Percentiles rank a stretch among this genome's conserved stretches.
phyloP scores from a whole-genome alignment of 2,797 vertebrate genomes.

The Rhodeus uyekii region DNA sequence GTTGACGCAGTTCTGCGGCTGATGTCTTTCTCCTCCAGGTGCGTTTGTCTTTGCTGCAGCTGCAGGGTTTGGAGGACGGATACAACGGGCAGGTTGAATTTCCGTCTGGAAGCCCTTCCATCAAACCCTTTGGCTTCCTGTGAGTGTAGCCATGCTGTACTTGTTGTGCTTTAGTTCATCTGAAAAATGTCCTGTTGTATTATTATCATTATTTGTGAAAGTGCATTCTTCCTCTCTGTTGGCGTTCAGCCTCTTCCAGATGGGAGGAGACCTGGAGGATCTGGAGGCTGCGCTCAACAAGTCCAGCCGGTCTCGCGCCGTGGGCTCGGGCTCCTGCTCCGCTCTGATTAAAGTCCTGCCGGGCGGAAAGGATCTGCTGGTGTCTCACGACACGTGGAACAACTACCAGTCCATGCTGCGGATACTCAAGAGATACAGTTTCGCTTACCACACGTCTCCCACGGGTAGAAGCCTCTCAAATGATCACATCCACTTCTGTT shows the following conservation, averaged over 20 bases:
- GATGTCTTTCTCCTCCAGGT: slow-evolving; percentile 79
- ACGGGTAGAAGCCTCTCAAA: slow-evolving; percentile 55
- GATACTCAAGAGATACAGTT: slow-evolving; percentile 89
- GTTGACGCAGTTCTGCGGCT: too few species aligned
- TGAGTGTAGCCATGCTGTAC: slow-evolving; percentile 70
- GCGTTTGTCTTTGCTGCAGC: slow-evolving; percentile 86
- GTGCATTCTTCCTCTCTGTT: too few species aligned
- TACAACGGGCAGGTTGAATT: slow-evolving; percentile 79
- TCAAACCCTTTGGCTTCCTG: slow-evolving; percentile 92
- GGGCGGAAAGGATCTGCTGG: slow-evolving; percentile 82
- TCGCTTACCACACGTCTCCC: slow-evolving; percentile 78
- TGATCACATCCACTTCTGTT: not conserved
- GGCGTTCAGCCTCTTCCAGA: slow-evolving; percentile 85
- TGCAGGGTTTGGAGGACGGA: slow-evolving; percentile 92
- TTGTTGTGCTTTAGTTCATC: not conserved
- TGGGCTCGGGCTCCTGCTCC: slow-evolving; percentile 92
- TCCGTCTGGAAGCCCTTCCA: slow-evolving; percentile 73
- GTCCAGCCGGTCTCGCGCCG: slow-evolving; percentile 63
- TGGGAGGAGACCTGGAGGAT: slow-evolving; percentile 91
- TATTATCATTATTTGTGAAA: too few species aligned
- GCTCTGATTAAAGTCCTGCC: slow-evolving; percentile 93
- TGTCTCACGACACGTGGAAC: slow-evolving; percentile 93
- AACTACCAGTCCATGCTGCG: slow-evolving; percentile 92
- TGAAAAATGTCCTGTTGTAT: not conserved
- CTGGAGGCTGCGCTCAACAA: slow-evolving; percentile 88